Evolutionary conservation across 2,888 invertebrate species (phyloP), one percentile per base, ranked within the genome.

Genomic region (Priocnemis perturbator): DNA sequence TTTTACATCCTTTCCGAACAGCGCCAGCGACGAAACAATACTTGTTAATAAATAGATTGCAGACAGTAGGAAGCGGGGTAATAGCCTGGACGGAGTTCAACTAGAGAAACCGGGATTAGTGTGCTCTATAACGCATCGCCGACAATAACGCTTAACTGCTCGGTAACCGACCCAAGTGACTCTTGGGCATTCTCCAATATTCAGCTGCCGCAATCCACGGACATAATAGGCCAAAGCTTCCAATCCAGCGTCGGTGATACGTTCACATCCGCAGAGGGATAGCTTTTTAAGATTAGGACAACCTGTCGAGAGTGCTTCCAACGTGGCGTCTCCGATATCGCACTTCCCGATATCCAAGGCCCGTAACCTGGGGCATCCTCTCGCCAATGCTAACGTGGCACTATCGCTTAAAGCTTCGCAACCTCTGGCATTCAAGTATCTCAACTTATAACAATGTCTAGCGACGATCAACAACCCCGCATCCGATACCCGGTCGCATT

Each of bases 341-440:
- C 97, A 97, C 86, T 97, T 97, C 7, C 98, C 97, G 59, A 97
- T 93, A 86, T 98, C 98, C 9, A 98, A 90, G 0, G 97, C 97
- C 62, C 97, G 91, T 37, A 98, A 90, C 53, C 97, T 91, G 0
- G 96, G 95, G 87, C 97, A 97, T 14, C 95, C 95, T 69, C 95
- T 91, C 0, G 96, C 96, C 71, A 98, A 91, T 0, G 96, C 95
- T 60, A 96, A 95, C 76, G 97, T 94, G 7, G 97, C 96, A 85
- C 96, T 96, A 86, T 98, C 98, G n/a, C 97, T 97, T 2, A 98
- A 94, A 0, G 97, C 97, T 78, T 97, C 97, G 85, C 97, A 98
- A 7, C 97, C 97, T 56, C 98, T 92, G 0, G 96, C 95, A 89
- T 98, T 98, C 65, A 98, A 91, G 89, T 98, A 98, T 23, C 96